Conservation (phyloP, 2,113 vertebrate species). For the Pogona vitticeps region DNA sequence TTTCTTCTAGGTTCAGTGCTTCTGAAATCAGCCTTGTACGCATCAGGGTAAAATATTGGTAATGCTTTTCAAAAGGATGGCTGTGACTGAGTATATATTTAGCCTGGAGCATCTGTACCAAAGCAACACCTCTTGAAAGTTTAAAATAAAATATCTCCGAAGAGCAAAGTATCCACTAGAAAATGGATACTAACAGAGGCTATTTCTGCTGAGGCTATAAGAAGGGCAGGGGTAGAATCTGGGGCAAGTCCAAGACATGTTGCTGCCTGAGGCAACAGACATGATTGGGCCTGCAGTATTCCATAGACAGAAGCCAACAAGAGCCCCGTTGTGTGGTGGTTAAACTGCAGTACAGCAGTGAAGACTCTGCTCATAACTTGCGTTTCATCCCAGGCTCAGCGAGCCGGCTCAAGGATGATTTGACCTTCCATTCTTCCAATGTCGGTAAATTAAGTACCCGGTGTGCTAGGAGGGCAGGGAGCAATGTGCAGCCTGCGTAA, state of each 20-base stretch:
- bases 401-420: too few species aligned
- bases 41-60: neutral
- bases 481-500: too few species aligned
- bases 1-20: neutral
- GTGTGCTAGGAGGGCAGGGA: too few species aligned
- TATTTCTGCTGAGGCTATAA: neutral
- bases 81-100: neutral
- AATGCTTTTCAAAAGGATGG: neutral
- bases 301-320: too few species aligned
- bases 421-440: too few species aligned
- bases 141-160: neutral
- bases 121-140: neutral
- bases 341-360: too few species aligned
- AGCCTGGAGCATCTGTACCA: neutral
- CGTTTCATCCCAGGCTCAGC: too few species aligned
- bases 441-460: too few species aligned
- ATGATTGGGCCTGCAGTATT: too few species aligned
- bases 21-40: neutral
- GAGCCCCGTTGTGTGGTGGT: too few species aligned
- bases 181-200: too few species aligned
- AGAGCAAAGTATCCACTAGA: neutral
- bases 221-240: neutral
- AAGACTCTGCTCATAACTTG: too few species aligned
- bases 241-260: neutral
- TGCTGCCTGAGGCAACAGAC: neutral